Evolutionary conservation across 2,888 invertebrate species (phyloP).

Genomic region (Alloscopus bannaensis): DNA sequence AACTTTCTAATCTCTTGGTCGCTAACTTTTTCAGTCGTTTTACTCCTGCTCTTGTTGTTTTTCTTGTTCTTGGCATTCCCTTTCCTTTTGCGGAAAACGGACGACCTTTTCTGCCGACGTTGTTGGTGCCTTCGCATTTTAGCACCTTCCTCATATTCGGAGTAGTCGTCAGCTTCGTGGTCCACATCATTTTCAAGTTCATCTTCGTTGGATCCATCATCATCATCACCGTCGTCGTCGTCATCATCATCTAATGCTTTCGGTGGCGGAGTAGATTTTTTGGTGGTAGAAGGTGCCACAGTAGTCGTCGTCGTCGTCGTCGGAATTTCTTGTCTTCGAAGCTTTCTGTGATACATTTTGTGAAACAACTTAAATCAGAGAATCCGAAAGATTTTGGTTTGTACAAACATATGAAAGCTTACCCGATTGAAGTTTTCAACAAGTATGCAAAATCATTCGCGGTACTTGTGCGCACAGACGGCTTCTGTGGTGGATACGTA

Average conservation of each 20-base stretch:
- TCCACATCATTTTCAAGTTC: conserved; percentile 40
- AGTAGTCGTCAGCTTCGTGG: conserved; percentile 29
- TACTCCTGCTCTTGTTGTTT: conserved; percentile 24
- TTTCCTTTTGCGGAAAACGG: conserved; percentile 20
- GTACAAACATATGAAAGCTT: conserved; percentile 19
- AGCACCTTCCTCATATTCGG: not conserved
- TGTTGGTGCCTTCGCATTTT: not conserved
- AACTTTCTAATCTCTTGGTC: too few relatives aligned
- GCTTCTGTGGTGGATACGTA: conserved; percentile 58
- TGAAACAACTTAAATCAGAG: not conserved
- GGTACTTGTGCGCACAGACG: conserved; percentile 35
- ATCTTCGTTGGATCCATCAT: conserved; percentile 39
- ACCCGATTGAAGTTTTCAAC: conserved; percentile 57
- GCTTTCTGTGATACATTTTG: conserved; percentile 25
- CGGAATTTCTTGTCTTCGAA: conserved; percentile 17
- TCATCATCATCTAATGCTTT: conserved; percentile 13
- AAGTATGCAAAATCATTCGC: conserved; percentile 66
- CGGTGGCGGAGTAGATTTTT: conserved; percentile 16
- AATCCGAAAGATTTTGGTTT: not conserved
- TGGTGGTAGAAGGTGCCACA: not conserved
- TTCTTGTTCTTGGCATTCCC: conserved; percentile 6
- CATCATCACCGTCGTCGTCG: conserved; percentile 37
- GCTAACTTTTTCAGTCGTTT: too few relatives aligned
- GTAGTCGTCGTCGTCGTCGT: conserved; percentile 45
- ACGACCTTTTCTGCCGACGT: conserved; percentile 23